Evolutionary conservation across 2,888 invertebrate genomes (phyloP).

Genomic region (Ptycholaimellus sp.): DNA sequence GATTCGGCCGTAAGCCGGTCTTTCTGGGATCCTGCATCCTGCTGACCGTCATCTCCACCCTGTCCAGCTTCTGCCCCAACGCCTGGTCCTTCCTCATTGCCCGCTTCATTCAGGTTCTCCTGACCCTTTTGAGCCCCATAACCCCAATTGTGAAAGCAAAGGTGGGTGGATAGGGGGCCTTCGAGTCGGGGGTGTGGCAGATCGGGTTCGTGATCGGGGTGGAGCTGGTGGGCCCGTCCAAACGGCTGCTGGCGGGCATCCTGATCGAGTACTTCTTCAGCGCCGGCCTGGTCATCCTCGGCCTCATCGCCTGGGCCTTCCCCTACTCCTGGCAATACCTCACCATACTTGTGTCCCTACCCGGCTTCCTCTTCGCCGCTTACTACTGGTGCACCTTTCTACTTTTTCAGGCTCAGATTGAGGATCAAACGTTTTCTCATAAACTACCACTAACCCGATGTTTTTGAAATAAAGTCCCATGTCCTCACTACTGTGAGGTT

Average conservation of each 20-base stretch:
- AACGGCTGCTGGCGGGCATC: background rate
- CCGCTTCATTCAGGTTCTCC: background rate
- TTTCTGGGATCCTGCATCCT: background rate
- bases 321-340: background rate
- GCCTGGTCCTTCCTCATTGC: conserved; percentile 31
- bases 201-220: background rate
- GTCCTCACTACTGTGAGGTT: too few species aligned
- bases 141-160: too few species aligned
- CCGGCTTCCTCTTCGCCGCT: background rate
- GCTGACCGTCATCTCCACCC: background rate
- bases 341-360: background rate
- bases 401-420: too few species aligned
- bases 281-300: background rate
- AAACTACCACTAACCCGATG: too few species aligned
- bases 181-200: background rate
- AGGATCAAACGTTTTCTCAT: too few species aligned
- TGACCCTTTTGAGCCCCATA: too few species aligned
- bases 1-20: background rate
- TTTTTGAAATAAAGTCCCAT: too few species aligned
- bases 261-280: background rate
- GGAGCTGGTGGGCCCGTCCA: conserved; percentile 2
- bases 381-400: background rate
- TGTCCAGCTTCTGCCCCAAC: conserved; percentile 27
- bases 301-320: background rate
- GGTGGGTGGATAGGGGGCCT: background rate